These are phyloP conservation scores for Pycnomerus fuliginosus DNA, from an alignment of 2,888 invertebrate species.

Conservation along the genomic window DNA sequence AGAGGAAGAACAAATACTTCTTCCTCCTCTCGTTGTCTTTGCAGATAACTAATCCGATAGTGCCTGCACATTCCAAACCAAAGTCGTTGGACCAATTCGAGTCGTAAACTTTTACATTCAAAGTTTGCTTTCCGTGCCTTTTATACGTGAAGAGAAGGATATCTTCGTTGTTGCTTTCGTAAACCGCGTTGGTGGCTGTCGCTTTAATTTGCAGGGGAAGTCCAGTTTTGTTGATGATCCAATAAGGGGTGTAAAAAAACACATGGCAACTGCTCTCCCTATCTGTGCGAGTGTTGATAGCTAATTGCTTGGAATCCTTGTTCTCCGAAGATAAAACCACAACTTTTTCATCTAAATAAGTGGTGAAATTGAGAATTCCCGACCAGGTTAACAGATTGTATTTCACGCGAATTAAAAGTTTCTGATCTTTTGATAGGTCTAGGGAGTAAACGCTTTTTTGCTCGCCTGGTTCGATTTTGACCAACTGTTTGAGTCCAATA, in stretches of 20 bases:
- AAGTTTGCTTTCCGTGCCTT: slow-evolving; percentile 55
- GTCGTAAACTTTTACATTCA: slow-evolving; percentile 61
- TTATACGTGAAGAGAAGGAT: slow-evolving; percentile 70
- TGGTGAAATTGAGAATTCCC: slow-evolving; percentile 67
- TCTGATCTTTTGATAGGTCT: slow-evolving; percentile 61
- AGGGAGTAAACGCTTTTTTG: slow-evolving; percentile 68
- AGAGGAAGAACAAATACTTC: slow-evolving; percentile 71
- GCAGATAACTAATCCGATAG: slow-evolving; percentile 73
- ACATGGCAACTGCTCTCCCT: slow-evolving; percentile 65
- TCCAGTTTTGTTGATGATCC: slow-evolving; percentile 88
- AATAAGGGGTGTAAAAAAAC: slow-evolving; percentile 76
- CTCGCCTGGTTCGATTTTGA: slow-evolving; percentile 72
- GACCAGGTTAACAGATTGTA: slow-evolving; percentile 72
- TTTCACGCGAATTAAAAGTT: slow-evolving; percentile 52
- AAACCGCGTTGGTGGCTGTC: slow-evolving; percentile 61
- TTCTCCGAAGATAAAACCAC: slow-evolving; percentile 58
- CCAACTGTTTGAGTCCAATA: slow-evolving; percentile 53
- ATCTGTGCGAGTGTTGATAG: slow-evolving; percentile 67
- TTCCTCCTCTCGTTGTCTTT: slow-evolving; percentile 70
- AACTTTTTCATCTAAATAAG: slow-evolving; percentile 61
- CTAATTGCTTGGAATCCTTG: slow-evolving; percentile 66
- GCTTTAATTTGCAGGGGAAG: slow-evolving; percentile 78
- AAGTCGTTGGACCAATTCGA: slow-evolving; percentile 67
- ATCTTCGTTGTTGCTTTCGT: slow-evolving; percentile 59
- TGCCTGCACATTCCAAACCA: slow-evolving; percentile 68